Evolutionary conservation across 2,797 vertebrate species (phyloP), one percentile per base, ranked within the genome.

Genomic region (Onychomys leucogaster): DNA sequence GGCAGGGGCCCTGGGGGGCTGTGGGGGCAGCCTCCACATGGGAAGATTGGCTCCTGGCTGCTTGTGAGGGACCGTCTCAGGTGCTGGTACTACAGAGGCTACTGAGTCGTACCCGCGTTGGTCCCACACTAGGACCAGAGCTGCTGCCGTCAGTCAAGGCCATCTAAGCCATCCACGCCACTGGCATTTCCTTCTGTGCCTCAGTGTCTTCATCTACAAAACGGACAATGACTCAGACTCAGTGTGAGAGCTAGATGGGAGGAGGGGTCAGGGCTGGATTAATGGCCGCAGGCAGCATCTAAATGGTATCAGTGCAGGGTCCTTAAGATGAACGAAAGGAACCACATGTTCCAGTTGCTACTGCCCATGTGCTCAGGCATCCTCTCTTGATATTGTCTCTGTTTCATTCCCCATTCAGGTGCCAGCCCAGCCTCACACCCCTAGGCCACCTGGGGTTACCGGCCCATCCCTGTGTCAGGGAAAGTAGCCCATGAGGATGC

Each of bases 261-360:
- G n/a, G 61, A 1, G 13, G 23, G 43, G 10, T 34, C 67, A 7
- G 37, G 61, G 63, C 71, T 41, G 85, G 61, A 27, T 57, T 13
- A 1, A 10, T 1, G 2, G 67, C 27, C 10, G 52, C 43, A 17
- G 57, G 17, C 0, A 4, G 27, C 1, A 0, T n/a, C 3, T 10
- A 57, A 14, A 10, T 1, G 13, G 0, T 19, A 34, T 19, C 17
- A 32, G 34, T 9, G 19, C 9, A 0, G 37, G 0, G 0, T 29
- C 41, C 76, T 75, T 3, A 0, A 25, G 8, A 2, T 1, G 14
- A 27, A 0, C 0, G 9, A 19, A 34, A 69, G 41, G 19, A 34
- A 71, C 19, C 4, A 8, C 49, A 1, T 0, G 0, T 61, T 43
- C 29, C 27, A 2, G 27, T 55, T 8, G 61, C 57, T 27, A 21